Evolutionary conservation across 1,140 invertebrate species (phyloP).

Genomic region (Palaemon carinicauda): DNA sequence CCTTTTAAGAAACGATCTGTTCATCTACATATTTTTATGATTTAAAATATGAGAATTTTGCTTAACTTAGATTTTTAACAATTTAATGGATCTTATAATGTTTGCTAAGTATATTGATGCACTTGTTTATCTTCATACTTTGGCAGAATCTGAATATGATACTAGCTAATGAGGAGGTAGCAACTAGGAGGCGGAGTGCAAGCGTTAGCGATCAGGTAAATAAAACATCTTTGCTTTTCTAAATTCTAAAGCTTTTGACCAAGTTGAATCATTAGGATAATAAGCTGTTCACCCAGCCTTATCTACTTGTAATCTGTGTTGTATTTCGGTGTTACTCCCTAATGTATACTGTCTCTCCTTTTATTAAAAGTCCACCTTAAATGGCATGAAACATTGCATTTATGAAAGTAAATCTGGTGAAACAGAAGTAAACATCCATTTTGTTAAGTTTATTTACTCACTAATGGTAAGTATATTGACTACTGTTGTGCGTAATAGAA

Average conservation of each 20-base stretch:
- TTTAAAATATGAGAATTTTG: neutral
- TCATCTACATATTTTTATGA: too few species aligned
- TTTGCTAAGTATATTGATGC: neutral
- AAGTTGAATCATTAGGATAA: too few species aligned
- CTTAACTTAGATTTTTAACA: neutral
- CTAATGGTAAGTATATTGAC: too few species aligned
- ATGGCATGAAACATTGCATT: too few species aligned
- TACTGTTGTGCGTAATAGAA: too few species aligned
- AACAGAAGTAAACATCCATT: too few species aligned
- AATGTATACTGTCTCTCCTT: too few species aligned
- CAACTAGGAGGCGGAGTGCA: constrained; percentile 83
- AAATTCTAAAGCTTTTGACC: neutral
- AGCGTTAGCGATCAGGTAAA: constrained; percentile 79
- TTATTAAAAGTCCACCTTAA: too few species aligned
- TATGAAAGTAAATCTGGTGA: too few species aligned
- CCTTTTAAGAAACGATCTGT: too few species aligned
- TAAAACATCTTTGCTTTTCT: neutral
- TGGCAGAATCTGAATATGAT: constrained; percentile 79
- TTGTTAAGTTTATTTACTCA: too few species aligned
- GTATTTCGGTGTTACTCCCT: too few species aligned
- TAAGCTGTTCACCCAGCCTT: neutral
- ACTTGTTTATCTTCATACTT: neutral
- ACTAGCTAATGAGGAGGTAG: constrained; percentile 83
- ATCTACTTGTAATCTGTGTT: neutral
- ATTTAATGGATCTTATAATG: neutral